These are phyloP conservation scores for Brachylomia viminalis DNA, from an alignment of 2,888 invertebrate species.

Conservation along the genomic window DNA sequence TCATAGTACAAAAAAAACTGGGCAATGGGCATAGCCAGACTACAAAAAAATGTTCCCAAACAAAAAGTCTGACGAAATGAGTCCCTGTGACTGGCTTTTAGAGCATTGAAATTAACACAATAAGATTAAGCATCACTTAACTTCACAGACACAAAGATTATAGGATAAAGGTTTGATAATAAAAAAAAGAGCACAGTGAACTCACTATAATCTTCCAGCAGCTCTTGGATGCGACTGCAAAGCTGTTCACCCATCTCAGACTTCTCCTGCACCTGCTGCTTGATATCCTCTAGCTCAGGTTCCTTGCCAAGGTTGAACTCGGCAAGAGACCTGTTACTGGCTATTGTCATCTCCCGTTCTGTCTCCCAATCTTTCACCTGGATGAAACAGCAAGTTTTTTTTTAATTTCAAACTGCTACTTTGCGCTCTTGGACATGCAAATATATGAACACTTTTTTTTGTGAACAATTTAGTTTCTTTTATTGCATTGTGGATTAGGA, in stretches of 20 bases:
- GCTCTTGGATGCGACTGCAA: conserved; percentile 93
- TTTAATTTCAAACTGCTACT: background rate
- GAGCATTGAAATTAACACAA: background rate
- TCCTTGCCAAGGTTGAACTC: conserved; percentile 97
- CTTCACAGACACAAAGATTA: background rate
- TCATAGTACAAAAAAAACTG: background rate
- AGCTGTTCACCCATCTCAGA: conserved; percentile 92
- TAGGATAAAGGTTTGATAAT: background rate
- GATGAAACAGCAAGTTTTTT: background rate
- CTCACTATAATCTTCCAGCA: conserved; percentile 95
- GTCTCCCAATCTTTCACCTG: conserved; percentile 95
- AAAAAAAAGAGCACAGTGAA: conserved; percentile 48
- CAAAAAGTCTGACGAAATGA: background rate
- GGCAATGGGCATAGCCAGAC: background rate
- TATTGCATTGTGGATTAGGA: background rate
- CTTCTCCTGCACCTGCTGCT: conserved; percentile 93
- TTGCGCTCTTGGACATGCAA: background rate
- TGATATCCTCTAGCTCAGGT: conserved; percentile 94
- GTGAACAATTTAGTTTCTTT: background rate
- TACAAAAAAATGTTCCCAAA: background rate
- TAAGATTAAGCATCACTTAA: background rate
- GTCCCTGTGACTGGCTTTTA: background rate
- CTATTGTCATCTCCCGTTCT: conserved; percentile 96
- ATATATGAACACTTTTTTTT: background rate
- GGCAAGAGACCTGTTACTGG: conserved; percentile 96